phyloP scores from a whole-genome alignment of 2,797 vertebrate genomes.

The Octomys mimax region DNA sequence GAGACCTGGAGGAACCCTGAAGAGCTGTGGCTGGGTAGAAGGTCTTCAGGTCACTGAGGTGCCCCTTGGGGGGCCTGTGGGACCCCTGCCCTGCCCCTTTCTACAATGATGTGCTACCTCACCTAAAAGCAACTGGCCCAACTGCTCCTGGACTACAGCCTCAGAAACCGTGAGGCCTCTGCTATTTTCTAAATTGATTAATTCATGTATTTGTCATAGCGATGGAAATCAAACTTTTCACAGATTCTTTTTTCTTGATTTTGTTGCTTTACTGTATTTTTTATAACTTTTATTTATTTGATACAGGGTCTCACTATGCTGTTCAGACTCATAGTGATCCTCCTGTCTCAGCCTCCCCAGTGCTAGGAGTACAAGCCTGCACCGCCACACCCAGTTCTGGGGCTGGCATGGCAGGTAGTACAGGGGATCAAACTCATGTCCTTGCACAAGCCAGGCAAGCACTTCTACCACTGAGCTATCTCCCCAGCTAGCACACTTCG shows the following conservation, averaged over 20 bases:
- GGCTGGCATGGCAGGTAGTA: too few species aligned
- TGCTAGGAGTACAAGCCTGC: too few species aligned
- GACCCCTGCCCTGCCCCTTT: too few species aligned
- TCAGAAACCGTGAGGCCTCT: not conserved
- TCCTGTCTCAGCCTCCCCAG: too few species aligned
- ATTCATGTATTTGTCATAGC: not conserved
- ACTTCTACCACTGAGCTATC: too few species aligned
- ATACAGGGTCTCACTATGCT: too few species aligned
- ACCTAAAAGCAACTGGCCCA: not conserved
- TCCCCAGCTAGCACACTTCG: not conserved
- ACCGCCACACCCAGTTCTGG: too few species aligned
- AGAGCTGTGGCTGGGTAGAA: rapidly evolving
- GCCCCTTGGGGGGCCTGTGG: not conserved
- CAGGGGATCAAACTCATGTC: too few species aligned
- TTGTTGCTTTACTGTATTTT: not conserved
- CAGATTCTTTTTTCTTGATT: not conserved
- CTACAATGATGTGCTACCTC: not conserved
- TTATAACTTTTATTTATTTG: not conserved
- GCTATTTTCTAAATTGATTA: not conserved
- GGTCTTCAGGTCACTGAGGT: not conserved
- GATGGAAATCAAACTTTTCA: not conserved
- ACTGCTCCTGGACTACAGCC: not conserved
- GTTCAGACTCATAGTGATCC: too few species aligned
- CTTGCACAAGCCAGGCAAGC: too few species aligned
- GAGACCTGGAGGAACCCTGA: not conserved